A percentile compares a stretch with the other conserved stretches of the same genome.
phyloP scores from a whole-genome alignment of 2,888 invertebrate species.

The Peribatodes rhomboidaria region DNA sequence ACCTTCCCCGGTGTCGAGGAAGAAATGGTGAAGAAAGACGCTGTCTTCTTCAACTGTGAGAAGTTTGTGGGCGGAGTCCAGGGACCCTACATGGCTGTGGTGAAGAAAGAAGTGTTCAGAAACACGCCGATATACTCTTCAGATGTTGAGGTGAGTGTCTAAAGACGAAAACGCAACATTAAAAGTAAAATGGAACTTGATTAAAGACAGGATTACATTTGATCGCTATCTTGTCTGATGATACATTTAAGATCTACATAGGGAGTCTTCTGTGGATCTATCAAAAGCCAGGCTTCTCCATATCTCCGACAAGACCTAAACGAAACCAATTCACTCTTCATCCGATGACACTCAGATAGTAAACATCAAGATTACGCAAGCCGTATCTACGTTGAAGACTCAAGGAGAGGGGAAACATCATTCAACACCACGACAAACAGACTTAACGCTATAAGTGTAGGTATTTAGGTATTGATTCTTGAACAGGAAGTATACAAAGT shows the following conservation, averaged over 20 bases:
- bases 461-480: background rate
- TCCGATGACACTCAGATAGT: background rate
- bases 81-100: constrained; percentile 90
- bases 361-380: background rate
- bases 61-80: constrained; percentile 97
- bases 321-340: no score
- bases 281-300: no score
- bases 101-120: constrained; percentile 82
- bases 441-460: background rate
- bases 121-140: constrained; percentile 73
- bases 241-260: no score
- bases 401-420: constrained; percentile 2
- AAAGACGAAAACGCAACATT: constrained; percentile 5
- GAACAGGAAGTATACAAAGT: constrained; percentile 39
- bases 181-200: no score
- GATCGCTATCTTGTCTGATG: background rate
- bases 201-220: no score
- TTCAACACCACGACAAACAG: constrained; percentile 7
- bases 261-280: no score
- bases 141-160: constrained; percentile 77
- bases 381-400: background rate
- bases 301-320: no score
- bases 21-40: constrained; percentile 93
- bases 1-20: constrained; percentile 89
- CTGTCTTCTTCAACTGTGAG: constrained; percentile 95